Evolutionary conservation across 1,140 invertebrate genomes (phyloP).

Genomic region (Saxidomus purpurata): DNA sequence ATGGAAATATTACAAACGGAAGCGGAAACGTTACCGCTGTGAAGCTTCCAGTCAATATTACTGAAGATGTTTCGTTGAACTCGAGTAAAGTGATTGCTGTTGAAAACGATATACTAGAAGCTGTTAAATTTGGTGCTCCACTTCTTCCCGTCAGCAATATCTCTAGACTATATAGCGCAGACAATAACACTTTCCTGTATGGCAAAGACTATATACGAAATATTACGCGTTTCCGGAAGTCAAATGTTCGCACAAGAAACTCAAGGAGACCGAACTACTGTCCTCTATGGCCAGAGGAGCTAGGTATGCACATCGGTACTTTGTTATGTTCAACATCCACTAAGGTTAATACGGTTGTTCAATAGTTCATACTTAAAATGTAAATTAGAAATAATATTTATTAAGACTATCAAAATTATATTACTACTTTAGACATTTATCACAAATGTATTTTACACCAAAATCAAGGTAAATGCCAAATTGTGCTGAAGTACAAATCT

Average conservation of each 20-base stretch:
- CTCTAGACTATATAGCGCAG: background rate
- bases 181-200: background rate
- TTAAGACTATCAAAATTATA: background rate
- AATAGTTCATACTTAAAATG: too few species aligned
- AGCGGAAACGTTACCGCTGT: background rate
- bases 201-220: background rate
- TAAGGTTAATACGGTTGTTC: background rate
- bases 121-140: background rate
- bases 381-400: background rate
- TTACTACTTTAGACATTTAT: too few species aligned
- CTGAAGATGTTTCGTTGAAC: background rate
- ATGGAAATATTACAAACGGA: background rate
- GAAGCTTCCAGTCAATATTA: background rate
- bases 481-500: too few species aligned
- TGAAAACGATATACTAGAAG: background rate
- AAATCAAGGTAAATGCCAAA: too few species aligned
- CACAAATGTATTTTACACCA: too few species aligned
- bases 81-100: background rate
- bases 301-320: constrained; percentile 39
- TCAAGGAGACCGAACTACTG: constrained; percentile 48
- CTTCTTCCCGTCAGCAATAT: background rate
- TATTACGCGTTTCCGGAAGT: background rate
- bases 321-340: too few species aligned
- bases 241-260: background rate
- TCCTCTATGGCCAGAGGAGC: constrained; percentile 26